These are phyloP conservation scores for Aurelia aurita DNA, from an alignment of 30 jellyfish, hydroid and myxozoan species.

Conservation along the genomic window DNA sequence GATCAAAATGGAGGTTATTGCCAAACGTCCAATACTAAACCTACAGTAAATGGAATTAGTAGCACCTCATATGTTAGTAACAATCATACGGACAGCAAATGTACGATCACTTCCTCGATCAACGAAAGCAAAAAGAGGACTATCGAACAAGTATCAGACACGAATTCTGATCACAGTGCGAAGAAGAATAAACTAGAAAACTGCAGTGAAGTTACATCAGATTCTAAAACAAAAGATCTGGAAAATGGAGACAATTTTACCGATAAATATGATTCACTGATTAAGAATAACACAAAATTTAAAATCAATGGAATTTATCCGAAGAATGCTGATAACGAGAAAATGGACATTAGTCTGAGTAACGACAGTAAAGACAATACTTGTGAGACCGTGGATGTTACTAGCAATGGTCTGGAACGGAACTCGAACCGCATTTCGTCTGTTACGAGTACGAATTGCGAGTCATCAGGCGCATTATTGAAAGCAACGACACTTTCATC, in stretches of 20 bases:
- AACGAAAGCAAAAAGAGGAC: background rate
- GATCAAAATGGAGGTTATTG: background rate
- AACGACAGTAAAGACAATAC: background rate
- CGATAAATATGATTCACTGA: conserved; percentile 1
- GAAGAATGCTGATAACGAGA: conserved; percentile 1
- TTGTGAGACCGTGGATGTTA: background rate
- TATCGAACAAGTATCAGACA: background rate
- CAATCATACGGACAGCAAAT: background rate
- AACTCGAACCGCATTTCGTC: background rate
- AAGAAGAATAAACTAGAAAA: background rate
- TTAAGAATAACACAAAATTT: conserved; percentile 5
- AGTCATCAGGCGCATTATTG: background rate
- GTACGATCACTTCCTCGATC: background rate
- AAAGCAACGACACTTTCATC: background rate
- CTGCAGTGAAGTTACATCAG: background rate
- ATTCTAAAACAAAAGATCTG: background rate
- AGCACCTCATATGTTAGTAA: no score
- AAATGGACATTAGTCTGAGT: conserved; percentile 2
- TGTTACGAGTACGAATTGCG: background rate
- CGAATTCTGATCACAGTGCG: background rate
- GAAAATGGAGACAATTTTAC: background rate
- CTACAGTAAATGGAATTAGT: no score
- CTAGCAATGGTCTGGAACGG: background rate
- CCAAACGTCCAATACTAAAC: no score
- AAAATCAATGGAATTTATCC: conserved; percentile 27